A percentile compares a stretch with the other conserved stretches of the same genome.
Conservation (phyloP, 2,113 vertebrate genomes). For the Nannobrachium achirus region DNA sequence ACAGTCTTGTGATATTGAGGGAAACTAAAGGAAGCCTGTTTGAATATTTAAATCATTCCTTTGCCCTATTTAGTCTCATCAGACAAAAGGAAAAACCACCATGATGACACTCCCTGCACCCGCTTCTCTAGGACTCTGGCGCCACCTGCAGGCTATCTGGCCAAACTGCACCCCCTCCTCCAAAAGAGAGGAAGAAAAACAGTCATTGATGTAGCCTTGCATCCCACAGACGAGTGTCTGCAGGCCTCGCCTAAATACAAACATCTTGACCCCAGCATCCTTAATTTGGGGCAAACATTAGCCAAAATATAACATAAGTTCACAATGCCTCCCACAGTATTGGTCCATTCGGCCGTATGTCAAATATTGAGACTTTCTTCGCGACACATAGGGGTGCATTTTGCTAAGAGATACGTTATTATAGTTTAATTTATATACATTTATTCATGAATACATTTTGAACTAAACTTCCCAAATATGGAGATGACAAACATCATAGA, state of each 20-base stretch:
- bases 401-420: no score
- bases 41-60: conserved; percentile 4
- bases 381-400: no score
- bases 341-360: no score
- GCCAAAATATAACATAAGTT: no score
- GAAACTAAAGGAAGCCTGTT: not conserved
- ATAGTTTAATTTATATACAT: no score
- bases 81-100: conserved; percentile 26
- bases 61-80: conserved; percentile 7
- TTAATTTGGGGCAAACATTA: no score
- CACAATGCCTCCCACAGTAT: no score
- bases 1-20: not conserved
- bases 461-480: no score
- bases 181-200: conserved; percentile 13
- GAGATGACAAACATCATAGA: no score
- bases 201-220: conserved; percentile 47
- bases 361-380: no score
- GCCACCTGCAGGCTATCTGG: conserved; percentile 56
- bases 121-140: conserved; percentile 30
- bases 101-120: not conserved
- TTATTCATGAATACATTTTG: no score
- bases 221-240: conserved; percentile 4
- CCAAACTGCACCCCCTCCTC: not conserved
- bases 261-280: not conserved
- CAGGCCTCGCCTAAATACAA: conserved; percentile 32